Evolutionary conservation across 2,888 invertebrate genomes (phyloP).

Genomic region (Embidobia sp.): DNA sequence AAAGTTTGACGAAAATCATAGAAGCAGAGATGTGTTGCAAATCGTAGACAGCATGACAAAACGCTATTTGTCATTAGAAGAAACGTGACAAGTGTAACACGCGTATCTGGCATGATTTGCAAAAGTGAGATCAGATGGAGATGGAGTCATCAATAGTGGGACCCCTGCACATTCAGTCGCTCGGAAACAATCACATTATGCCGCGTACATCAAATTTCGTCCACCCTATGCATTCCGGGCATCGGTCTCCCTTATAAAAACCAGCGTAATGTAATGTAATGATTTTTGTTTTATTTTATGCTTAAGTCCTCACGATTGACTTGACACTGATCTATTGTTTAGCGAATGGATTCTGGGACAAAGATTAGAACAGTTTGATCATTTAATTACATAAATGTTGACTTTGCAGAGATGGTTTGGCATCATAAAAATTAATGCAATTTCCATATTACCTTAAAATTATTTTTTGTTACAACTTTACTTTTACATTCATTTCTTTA

Average conservation of each 20-base stretch:
- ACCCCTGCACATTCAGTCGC: conserved; percentile 72
- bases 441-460: no score
- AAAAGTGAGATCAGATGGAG: conserved; percentile 63
- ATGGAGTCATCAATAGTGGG: conserved; percentile 69
- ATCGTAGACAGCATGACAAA: conserved; percentile 32
- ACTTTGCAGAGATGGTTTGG: no score
- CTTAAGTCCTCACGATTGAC: conserved; percentile 44
- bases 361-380: background rate
- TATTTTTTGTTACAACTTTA: no score
- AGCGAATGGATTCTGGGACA: background rate
- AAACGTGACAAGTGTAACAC: conserved; percentile 59
- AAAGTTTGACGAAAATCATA: background rate
- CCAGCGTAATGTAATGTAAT: conserved; percentile 72
- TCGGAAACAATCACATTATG: conserved; percentile 81
- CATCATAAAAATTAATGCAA: no score
- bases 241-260: conserved; percentile 54
- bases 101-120: conserved; percentile 49
- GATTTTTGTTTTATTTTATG: conserved; percentile 72
- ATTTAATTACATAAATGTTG: no score
- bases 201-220: conserved; percentile 71
- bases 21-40: conserved; percentile 15
- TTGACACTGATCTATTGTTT: conserved; percentile 43
- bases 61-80: conserved; percentile 63
- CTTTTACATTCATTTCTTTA: no score
- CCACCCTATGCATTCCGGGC: conserved; percentile 64